Evolutionary conservation across 2,113 vertebrate genomes (phyloP).

Genomic region (Glaucidium brasilianum): DNA sequence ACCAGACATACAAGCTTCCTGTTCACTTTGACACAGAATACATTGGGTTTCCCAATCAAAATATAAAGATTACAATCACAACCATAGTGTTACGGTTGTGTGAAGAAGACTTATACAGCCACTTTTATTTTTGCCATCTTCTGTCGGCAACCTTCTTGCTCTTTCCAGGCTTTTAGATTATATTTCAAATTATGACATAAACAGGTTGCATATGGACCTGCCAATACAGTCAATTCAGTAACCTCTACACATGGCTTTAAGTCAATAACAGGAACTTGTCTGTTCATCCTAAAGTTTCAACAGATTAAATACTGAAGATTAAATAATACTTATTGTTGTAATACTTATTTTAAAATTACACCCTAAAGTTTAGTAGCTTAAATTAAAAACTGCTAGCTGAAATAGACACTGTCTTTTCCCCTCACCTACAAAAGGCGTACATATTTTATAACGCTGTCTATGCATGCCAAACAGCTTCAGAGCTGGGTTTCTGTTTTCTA

Average conservation of each 20-base stretch:
- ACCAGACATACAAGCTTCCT: neutral
- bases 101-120: neutral
- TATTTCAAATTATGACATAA: neutral
- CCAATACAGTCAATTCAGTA: neutral
- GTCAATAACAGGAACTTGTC: neutral
- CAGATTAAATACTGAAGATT: neutral
- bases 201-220: neutral
- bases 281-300: neutral
- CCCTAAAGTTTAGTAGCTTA: neutral
- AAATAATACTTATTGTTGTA: neutral
- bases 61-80: neutral
- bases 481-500: neutral
- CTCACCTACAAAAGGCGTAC: neutral
- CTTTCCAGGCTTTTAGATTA: neutral
- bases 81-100: neutral
- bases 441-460: neutral
- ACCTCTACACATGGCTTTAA: neutral
- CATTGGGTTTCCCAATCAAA: neutral
- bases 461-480: neutral
- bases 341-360: neutral
- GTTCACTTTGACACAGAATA: neutral
- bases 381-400: neutral
- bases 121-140: neutral
- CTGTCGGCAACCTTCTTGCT: neutral
- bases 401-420: neutral